Evolutionary conservation across 2,113 vertebrate species (phyloP).

Genomic region (Loxodonta africana): DNA sequence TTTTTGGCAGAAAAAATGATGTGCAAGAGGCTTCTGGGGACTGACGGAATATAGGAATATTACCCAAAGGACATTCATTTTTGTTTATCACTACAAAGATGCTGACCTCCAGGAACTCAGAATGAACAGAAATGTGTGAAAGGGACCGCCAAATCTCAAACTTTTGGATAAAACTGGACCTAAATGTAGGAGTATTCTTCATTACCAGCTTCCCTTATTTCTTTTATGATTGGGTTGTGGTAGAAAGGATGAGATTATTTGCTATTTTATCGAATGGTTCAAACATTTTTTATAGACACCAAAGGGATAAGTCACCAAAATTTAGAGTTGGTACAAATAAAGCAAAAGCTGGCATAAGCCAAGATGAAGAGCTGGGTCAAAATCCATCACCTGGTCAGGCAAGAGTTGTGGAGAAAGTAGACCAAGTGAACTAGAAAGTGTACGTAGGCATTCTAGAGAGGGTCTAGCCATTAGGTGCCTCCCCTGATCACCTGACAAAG

Average conservation of each 20-base stretch:
- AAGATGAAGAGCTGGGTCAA: neutral
- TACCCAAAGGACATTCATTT: neutral
- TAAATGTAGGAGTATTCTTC: neutral
- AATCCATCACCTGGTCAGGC: neutral
- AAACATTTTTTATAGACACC: neutral
- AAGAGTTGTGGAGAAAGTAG: neutral
- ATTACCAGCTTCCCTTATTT: conserved; percentile 6
- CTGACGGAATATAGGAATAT: neutral
- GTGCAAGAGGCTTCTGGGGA: neutral
- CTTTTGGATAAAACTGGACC: neutral
- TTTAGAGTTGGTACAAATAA: neutral
- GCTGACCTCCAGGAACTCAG: neutral
- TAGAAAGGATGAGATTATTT: neutral
- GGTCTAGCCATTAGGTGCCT: neutral
- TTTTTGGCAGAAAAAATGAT: conserved; percentile 1
- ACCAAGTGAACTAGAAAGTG: neutral
- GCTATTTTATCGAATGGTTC: conserved; percentile 9
- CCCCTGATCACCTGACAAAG: neutral
- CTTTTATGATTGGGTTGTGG: neutral
- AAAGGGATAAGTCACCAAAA: neutral
- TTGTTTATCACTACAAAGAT: neutral
- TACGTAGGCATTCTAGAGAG: neutral
- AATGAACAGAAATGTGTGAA: conserved; percentile 23
- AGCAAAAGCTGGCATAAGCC: neutral
- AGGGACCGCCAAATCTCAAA: neutral